Base-by-base conservation (phyloP, 2,113 vertebrate species). In the Megalops atlanticus region DNA sequence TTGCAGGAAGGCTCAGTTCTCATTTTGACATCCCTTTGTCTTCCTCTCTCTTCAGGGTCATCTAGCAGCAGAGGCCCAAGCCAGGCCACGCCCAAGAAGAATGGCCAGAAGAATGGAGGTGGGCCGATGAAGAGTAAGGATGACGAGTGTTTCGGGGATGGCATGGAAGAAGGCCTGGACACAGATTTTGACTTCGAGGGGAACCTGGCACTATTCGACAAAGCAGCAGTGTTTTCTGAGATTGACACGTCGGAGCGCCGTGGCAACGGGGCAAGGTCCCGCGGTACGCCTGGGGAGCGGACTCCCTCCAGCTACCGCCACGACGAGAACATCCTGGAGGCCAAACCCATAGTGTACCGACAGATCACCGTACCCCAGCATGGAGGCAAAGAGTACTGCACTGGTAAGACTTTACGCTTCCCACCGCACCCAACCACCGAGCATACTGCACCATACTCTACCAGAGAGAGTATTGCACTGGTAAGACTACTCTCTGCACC, bases 131-230 rank as follows among this genome's bases (percentile, higher is more conserved):
- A 95, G 88, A 93, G 84, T 83, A 95, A 95, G 88, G 95, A 96
- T 0, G 95, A 96, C 0, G 95, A 96, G 68, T 96, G 95, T 84
- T 96, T 96, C 0, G 95, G 95, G 45, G 95, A 96, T 0, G 94
- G 1, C 15, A 92, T 98, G 2, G 98, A 98, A 0, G 97, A 98
- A 0, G 95, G 96, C 81, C 94, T 96, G 1, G 96, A 98, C 58
- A 96, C 97, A 0, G 98, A 99, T 85, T 99, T 99, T 86, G 98
- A 99, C 81, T 99, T 99, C 40, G 98, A 99, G 82, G 98, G 97
- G 54, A 99, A 99, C 87, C 87, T 99, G 88, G 98, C 98, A 21
- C 96, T 99, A 2, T 96, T 96, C 39, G 97, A 99, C 92, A 99
- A 99, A 90, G 98, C 98, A 0, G 98, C 98, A 0, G 97, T 99